Evolutionary conservation across 2,888 invertebrate species (phyloP).

Genomic region (Brachyopa scutellaris): DNA sequence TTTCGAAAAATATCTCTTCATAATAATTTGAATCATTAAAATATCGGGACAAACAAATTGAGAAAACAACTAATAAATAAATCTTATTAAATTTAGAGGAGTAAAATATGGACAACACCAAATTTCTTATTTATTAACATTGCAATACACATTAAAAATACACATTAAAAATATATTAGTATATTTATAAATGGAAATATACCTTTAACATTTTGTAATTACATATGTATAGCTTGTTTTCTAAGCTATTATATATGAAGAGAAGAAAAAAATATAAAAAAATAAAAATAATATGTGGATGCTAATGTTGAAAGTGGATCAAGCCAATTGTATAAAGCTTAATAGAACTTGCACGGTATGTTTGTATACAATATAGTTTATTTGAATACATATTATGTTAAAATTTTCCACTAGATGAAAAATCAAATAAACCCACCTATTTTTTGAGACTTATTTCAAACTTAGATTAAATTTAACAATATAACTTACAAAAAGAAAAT

Average conservation of each 20-base stretch:
- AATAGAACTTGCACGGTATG: constrained; percentile 41
- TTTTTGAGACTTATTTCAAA: constrained; percentile 63
- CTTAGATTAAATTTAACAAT: constrained; percentile 37
- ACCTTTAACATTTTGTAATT: constrained; percentile 24
- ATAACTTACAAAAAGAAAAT: constrained; percentile 1
- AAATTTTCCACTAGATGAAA: constrained; percentile 48
- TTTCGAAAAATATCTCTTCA: neutral
- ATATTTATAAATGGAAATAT: constrained; percentile 35
- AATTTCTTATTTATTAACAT: constrained; percentile 35
- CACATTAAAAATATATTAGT: constrained; percentile 42
- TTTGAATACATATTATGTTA: constrained; percentile 40
- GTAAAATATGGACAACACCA: constrained; percentile 34
- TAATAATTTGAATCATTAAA: constrained; percentile 11
- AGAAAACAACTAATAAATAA: constrained; percentile 5
- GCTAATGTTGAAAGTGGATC: constrained; percentile 22
- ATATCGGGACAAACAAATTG: constrained; percentile 9
- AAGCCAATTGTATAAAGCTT: constrained; percentile 39
- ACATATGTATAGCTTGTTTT: constrained; percentile 36
- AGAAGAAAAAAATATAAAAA: too few species aligned
- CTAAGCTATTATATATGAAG: constrained; percentile 1
- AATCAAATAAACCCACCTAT: constrained; percentile 66
- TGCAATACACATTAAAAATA: constrained; percentile 43
- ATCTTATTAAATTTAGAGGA: constrained; percentile 14
- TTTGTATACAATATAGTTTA: constrained; percentile 5
- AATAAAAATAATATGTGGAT: constrained; percentile 19